Evolutionary conservation across 2,888 invertebrate species (phyloP).

Genomic region (Perithous albicinctus): DNA sequence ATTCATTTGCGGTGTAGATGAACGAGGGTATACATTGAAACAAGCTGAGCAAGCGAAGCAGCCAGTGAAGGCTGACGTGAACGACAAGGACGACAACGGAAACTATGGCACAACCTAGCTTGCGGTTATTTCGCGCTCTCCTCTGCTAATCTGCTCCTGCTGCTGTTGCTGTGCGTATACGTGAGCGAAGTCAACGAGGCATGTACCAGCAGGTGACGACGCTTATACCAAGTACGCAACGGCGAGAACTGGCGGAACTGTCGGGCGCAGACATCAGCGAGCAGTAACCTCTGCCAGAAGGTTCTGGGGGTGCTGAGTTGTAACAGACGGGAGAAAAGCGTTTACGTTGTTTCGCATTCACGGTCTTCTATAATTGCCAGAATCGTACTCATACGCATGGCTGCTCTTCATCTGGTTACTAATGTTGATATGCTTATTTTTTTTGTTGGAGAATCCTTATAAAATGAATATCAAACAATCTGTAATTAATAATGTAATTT

Average conservation of each 20-base stretch:
- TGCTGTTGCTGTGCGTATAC: conserved; percentile 37
- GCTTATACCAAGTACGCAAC: conserved; percentile 74
- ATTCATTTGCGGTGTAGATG: no score
- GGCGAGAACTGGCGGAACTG: conserved; percentile 72
- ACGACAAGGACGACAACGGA: conserved; percentile 43
- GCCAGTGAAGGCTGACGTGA: conserved; percentile 35
- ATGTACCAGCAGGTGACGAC: conserved; percentile 77
- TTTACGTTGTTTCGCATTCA: conserved; percentile 32
- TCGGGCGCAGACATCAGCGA: conserved; percentile 69
- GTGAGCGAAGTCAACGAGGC: conserved; percentile 74
- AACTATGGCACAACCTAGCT: conserved; percentile 49
- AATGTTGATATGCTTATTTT: background rate
- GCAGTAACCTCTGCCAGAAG: conserved; percentile 57
- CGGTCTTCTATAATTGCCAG: background rate
- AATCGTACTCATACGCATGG: background rate
- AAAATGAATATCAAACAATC: background rate
- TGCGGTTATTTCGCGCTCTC: conserved; percentile 64
- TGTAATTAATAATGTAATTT: no score
- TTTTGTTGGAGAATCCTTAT: background rate
- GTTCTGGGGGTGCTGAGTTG: conserved; percentile 31
- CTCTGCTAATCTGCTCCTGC: conserved; percentile 45
- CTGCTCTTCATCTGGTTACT: background rate
- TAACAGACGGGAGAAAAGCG: conserved; percentile 18
- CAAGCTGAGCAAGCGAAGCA: conserved; percentile 42
- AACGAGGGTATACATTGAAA: conserved; percentile 14